These are phyloP conservation scores for Neodiprion lecontei DNA, from an alignment of 1,140 invertebrate species.

Conservation along the genomic window DNA sequence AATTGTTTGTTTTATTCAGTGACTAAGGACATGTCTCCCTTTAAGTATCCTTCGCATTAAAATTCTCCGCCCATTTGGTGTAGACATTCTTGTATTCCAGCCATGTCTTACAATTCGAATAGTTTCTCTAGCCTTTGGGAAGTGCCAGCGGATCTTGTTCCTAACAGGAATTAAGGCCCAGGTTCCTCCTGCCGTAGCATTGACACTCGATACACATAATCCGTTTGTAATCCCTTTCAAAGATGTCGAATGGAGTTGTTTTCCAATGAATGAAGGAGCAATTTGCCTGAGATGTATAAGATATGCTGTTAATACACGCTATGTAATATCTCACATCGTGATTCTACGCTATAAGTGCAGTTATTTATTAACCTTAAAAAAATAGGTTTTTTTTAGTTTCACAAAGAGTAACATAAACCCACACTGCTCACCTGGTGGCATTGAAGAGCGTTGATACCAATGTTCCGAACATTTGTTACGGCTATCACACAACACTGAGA, in stretches of 20 bases:
- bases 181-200: constrained; percentile 27
- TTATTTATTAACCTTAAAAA: too few relatives aligned
- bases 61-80: constrained; percentile 68
- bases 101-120: constrained; percentile 74
- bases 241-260: constrained; percentile 18
- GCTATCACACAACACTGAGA: constrained; percentile 20
- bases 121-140: constrained; percentile 75
- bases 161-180: constrained; percentile 47
- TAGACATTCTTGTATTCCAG: constrained; percentile 73
- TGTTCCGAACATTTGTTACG: constrained; percentile 31
- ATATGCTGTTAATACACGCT: constrained; percentile 28
- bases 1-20: constrained; percentile 58
- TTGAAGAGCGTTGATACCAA: constrained; percentile 28
- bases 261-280: constrained; percentile 2
- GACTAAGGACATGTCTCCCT: constrained; percentile 72
- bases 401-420: too few relatives aligned
- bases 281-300: constrained; percentile 42
- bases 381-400: too few relatives aligned
- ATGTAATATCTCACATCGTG: too few relatives aligned
- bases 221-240: constrained; percentile 10
- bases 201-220: constrained; percentile 11
- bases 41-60: constrained; percentile 79
- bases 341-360: too few relatives aligned
- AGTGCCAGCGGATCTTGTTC: constrained; percentile 68
- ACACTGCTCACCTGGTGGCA: constrained; percentile 23